phyloP scores from a whole-genome alignment of 2,113 vertebrate genomes.

The Dasyornis broadbenti region DNA sequence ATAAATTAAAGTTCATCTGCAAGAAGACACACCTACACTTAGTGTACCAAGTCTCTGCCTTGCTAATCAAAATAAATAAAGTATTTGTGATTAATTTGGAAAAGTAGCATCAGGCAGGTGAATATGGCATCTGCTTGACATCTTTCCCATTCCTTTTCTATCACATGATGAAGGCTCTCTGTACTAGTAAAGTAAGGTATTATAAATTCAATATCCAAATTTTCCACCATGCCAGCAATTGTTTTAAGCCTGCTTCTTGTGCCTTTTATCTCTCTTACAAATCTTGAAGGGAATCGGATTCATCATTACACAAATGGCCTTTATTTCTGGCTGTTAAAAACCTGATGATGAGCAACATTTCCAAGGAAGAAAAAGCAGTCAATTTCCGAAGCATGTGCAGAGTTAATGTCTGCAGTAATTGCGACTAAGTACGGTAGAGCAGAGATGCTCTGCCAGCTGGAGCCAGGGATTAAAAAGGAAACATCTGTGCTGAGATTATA shows the following conservation, averaged over 20 bases:
- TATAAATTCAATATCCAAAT: not conserved
- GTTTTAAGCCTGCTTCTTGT: conserved; percentile 26
- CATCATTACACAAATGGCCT: conserved; percentile 61
- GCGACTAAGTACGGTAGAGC: conserved; percentile 54
- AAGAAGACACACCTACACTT: not conserved
- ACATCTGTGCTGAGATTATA: conserved; percentile 72
- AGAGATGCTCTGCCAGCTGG: conserved; percentile 58
- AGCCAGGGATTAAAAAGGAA: conserved; percentile 71
- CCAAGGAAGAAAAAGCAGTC: conserved; percentile 50
- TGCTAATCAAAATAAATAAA: not conserved
- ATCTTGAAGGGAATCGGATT: conserved; percentile 61
- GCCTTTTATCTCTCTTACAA: conserved; percentile 58
- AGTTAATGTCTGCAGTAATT: conserved; percentile 50
- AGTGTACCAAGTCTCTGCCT: not conserved
- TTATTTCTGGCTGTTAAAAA: conserved; percentile 69
- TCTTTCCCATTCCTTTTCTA: not conserved
- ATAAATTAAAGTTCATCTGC: not conserved
- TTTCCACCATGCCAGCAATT: conserved; percentile 26
- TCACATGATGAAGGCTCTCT: not conserved
- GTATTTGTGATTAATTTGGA: not conserved
- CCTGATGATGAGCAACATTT: conserved; percentile 63
- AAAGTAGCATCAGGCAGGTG: not conserved
- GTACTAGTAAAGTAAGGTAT: not conserved
- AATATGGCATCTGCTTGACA: not conserved
- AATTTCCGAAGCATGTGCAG: conserved; percentile 49